These are phyloP conservation scores for Varecia variegata DNA, from an alignment of 2,797 vertebrate species.

Conservation along the genomic window DNA sequence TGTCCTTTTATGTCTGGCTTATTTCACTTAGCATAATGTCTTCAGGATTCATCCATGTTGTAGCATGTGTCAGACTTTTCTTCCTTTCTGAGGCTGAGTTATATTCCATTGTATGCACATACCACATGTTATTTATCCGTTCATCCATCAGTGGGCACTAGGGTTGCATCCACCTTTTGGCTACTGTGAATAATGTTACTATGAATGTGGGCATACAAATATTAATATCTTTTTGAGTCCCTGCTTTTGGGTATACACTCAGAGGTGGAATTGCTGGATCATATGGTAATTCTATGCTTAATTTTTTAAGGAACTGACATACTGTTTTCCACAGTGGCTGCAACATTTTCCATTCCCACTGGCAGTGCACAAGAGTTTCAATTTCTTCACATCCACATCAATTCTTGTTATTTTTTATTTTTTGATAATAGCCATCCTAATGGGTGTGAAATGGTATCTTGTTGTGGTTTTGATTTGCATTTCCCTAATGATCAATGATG, in stretches of 20 bases:
- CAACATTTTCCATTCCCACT: background rate
- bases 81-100: background rate
- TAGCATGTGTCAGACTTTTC: background rate
- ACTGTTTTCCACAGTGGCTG: background rate
- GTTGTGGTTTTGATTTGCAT: background rate
- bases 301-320: background rate
- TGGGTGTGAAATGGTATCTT: background rate
- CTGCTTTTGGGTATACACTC: background rate
- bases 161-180: background rate
- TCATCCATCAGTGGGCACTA: background rate
- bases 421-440: background rate
- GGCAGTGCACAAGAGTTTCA: background rate
- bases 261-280: background rate
- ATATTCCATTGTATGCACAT: background rate
- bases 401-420: background rate
- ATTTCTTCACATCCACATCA: background rate
- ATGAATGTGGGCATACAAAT: background rate
- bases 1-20: background rate
- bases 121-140: background rate
- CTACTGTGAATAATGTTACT: background rate
- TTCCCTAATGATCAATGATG: background rate
- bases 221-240: background rate
- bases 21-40: background rate
- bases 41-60: fast-evolving
- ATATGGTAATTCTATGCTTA: background rate